Percentiles rank a stretch among this genome's conserved stretches.
phyloP scores from a whole-genome alignment of 1,140 invertebrate genomes.

The Brachionus asplanchnoidis region DNA sequence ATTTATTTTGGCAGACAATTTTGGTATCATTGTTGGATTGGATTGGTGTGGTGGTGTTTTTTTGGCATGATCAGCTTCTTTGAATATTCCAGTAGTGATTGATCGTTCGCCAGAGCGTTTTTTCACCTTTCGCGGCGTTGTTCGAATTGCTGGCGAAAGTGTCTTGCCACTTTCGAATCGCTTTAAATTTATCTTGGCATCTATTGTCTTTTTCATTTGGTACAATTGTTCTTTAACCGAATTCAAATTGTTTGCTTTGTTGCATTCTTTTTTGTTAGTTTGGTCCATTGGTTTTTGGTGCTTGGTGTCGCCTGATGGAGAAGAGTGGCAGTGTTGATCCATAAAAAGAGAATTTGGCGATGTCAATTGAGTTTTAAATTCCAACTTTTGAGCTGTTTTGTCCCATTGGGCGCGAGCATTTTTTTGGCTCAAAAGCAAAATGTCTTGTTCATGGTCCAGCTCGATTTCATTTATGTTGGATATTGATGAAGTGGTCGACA shows the following conservation, averaged over 20 bases:
- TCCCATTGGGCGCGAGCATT: not conserved
- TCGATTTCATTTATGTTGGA: constrained; percentile 9
- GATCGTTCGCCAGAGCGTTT: constrained; percentile 37
- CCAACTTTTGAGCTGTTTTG: not conserved
- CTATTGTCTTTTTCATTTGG: constrained; percentile 37
- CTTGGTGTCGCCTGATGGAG: not conserved
- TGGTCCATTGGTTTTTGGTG: not conserved
- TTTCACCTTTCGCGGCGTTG: constrained; percentile 32
- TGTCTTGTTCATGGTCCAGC: not conserved
- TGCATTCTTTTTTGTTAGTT: not conserved
- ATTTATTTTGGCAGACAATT: not conserved
- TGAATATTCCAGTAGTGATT: not conserved
- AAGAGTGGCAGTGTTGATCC: too few species aligned
- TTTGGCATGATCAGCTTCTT: not conserved
- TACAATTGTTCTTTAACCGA: constrained; percentile 11
- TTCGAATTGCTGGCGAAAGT: not conserved
- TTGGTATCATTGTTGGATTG: not conserved
- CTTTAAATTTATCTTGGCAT: constrained; percentile 26
- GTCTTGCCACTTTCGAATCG: not conserved
- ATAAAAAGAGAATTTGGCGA: not conserved
- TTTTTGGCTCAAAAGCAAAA: not conserved
- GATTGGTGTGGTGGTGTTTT: not conserved
- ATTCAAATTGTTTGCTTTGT: not conserved
- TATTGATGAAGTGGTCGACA: not conserved
- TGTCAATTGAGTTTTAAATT: constrained; percentile 6